phyloP scores from a whole-genome alignment of 1,140 invertebrate species.

The Formica exsecta region DNA sequence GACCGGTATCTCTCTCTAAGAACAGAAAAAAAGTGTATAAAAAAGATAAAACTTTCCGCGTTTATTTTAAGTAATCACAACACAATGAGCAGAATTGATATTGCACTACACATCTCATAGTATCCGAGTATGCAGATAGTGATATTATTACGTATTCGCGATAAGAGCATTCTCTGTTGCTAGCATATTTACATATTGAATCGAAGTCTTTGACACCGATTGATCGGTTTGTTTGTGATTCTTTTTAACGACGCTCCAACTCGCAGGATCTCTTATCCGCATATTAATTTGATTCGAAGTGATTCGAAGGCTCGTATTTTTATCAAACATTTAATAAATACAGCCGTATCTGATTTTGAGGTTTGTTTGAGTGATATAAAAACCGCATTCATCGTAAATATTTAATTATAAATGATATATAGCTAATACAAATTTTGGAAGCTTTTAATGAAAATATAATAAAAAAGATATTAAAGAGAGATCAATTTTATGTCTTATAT shows the following conservation, averaged over 20 bases:
- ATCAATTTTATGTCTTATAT: background rate
- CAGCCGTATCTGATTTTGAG: background rate
- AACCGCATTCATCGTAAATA: background rate
- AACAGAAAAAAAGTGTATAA: background rate
- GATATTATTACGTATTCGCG: conserved; percentile 42
- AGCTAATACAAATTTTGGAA: background rate
- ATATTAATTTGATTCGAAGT: background rate
- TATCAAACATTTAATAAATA: background rate
- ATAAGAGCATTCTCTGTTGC: conserved; percentile 40
- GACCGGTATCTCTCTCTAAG: background rate
- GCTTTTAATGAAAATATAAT: background rate
- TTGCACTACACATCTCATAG: conserved; percentile 20
- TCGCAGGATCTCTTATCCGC: background rate
- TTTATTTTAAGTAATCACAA: background rate
- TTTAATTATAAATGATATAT: conserved; percentile 7
- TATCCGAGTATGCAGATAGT: conserved; percentile 46
- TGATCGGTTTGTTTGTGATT: conserved; percentile 36
- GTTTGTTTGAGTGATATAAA: conserved; percentile 13
- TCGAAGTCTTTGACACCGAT: conserved; percentile 19
- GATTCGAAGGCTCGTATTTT: background rate
- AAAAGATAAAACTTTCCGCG: background rate
- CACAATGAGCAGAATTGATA: conserved; percentile 23
- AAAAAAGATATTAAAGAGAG: background rate
- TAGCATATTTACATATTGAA: conserved; percentile 37
- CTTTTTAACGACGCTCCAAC: conserved; percentile 24